Evolutionary conservation across 2,797 vertebrate genomes (phyloP), one percentile per base, ranked within the genome.

Genomic region (Pseudochromis fuscus): DNA sequence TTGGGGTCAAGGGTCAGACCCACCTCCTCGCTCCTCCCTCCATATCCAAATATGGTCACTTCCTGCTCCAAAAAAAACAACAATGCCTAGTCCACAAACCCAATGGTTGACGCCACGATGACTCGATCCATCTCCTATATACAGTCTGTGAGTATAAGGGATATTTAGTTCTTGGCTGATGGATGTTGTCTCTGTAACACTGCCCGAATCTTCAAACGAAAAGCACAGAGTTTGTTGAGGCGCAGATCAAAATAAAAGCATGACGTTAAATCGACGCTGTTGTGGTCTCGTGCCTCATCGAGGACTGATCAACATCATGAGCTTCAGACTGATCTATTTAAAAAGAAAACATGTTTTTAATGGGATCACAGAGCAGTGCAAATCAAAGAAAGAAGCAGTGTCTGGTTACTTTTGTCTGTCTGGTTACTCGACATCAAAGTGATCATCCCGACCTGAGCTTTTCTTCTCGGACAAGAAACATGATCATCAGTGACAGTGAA

Each of bases 331-430:
- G 58, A 75, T 75, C 77, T 53, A 5, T 55, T 74, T 19, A 27
- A 44, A 46, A 69, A 62, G n/a, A 42, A 46, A 5, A 7, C 5
- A 13, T 33, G 57, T 42, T 72, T 70, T 38, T 76, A 73, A 76
- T 58, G 1, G 24, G 33, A 75, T 89, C 60, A 85, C 15, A 37
- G 12, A 13, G 35, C 13, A 37, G 12, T 3, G 5, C 40, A 44
- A 21, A n/a, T n/a, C n/a, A n/a, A n/a, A n/a, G n/a, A n/a, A n/a
- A n/a, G n/a, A n/a, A 72, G 66, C 11, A 18, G 49, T n/a, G 2
- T 64, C 84, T 88, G 81, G 38, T 68, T 42, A 31, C n/a, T 57
- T 46, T 60, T 19, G 53, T 55, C 30, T 8, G 52, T 77, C 81
- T 57, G 55, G 9, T 79, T 56, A 51, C 15, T 19, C 19, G 45